Evolutionary conservation across 2,888 invertebrate genomes (phyloP).

Genomic region (Diaphora mendica): DNA sequence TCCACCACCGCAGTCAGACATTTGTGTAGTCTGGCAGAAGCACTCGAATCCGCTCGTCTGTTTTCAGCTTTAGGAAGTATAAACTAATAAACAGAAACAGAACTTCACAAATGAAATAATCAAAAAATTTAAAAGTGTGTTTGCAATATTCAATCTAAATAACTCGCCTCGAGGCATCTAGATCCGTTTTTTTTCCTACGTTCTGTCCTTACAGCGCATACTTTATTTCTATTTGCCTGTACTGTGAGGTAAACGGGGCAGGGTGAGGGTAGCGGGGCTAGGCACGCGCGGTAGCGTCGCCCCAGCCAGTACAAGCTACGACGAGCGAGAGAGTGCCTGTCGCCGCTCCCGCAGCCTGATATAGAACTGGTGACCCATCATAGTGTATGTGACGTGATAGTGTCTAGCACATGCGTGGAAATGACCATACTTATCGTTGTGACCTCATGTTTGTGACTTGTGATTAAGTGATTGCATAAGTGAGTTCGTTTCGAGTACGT

Average conservation of each 20-base stretch:
- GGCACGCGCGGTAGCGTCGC: conserved; percentile 83
- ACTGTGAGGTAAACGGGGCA: conserved; percentile 75
- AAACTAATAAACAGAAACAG: conserved; percentile 23
- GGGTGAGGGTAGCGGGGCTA: conserved; percentile 67
- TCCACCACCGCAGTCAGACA: neutral
- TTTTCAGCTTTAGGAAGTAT: neutral
- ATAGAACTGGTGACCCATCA: conserved; percentile 67
- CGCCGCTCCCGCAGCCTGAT: conserved; percentile 52
- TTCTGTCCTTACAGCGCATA: conserved; percentile 81
- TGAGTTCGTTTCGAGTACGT: conserved; percentile 68
- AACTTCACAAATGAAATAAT: conserved; percentile 32
- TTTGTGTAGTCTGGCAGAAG: conserved; percentile 1
- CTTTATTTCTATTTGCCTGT: conserved; percentile 85
- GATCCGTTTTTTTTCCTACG: conserved; percentile 76
- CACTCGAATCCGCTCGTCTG: neutral
- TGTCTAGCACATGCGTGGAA: conserved; percentile 72
- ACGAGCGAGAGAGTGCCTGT: conserved; percentile 68
- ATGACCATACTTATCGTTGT: conserved; percentile 64
- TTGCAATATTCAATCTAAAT: conserved; percentile 47
- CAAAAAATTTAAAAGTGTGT: conserved; percentile 33
- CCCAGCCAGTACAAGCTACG: conserved; percentile 85
- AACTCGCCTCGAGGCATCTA: conserved; percentile 66
- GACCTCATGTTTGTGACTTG: conserved; percentile 72
- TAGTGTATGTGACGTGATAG: conserved; percentile 80
- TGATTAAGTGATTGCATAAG: conserved; percentile 69